phyloP scores from a whole-genome alignment of 2,797 vertebrate species.

The Myotis planiceps region DNA sequence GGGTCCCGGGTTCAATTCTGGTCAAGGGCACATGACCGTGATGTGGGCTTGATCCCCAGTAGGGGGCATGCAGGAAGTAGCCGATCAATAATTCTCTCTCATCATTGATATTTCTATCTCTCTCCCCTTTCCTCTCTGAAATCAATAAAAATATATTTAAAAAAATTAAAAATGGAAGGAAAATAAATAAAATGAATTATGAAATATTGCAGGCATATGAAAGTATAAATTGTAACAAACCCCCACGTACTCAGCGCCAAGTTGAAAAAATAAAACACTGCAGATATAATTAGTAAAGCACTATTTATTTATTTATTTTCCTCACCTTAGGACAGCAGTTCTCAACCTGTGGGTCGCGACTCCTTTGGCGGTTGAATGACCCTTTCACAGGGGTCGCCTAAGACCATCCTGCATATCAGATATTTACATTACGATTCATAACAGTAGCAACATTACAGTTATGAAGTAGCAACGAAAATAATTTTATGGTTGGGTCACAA shows the following conservation, averaged over 20 bases:
- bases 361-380: too few species aligned
- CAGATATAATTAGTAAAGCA: background rate
- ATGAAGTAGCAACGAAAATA: too few species aligned
- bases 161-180: too few species aligned
- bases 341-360: too few species aligned
- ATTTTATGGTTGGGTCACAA: too few species aligned
- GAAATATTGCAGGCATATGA: background rate
- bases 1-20: background rate
- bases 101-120: background rate
- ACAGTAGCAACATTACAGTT: too few species aligned
- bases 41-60: background rate
- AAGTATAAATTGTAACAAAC: background rate
- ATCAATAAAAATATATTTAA: background rate
- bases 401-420: too few species aligned
- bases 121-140: background rate
- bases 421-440: too few species aligned
- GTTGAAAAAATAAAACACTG: background rate
- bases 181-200: background rate
- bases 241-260: background rate
- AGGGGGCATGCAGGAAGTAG: background rate
- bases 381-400: too few species aligned
- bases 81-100: background rate
- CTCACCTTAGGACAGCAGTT: background rate
- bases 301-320: background rate
- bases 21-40: background rate